Evolutionary conservation across 2,888 invertebrate genomes (phyloP), one percentile per base, ranked within the genome.

Genomic region (Cremastinae sp.): DNA sequence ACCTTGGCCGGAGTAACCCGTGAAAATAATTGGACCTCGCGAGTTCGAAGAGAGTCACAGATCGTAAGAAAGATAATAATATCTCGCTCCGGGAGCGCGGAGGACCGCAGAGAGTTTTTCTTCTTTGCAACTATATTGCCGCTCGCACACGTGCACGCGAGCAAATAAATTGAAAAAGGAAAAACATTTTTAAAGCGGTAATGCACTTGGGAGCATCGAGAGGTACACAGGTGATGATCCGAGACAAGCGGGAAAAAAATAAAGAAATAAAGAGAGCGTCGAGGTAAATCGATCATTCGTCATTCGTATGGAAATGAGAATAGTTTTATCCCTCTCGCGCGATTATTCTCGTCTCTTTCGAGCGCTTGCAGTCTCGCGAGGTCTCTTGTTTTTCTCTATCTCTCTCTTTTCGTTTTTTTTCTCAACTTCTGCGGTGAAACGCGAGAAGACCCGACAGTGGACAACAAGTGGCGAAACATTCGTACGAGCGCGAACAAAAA

Each of bases 11-110:
- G 37, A 58, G 68, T 64, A 68, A 69, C 68, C 73, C 64, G 69
- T 70, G 74, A 74, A 77, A 77, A 77, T 77, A 77, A 77, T 77
- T 77, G 77, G 77, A 56, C 73, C 37, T 53, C 51, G 70, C 22
- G 53, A 62, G 61, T 62, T 66, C 77, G 77, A 77, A 74, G 74
- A 77, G 77, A 77, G 77, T 74, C 77, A 77, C 70, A 69, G 74
- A 74, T 77, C 77, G 59, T 55, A 56, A 70, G 41, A 43, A 47
- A 70, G 70, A 77, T 74, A 73, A 76, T 73, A 76, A 77, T 74
- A 77, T 76, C 76, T 69, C 14, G 70, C 53, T 55, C 61, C 61
- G 53, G 18, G 22, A 58, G 39, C 58, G 39, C 58, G 58, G 37
- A 59, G 49, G 18, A 28, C 51, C 53, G 69, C 70, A 2, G 45